Conservation (phyloP, 1,140 invertebrate species). For the Anastrepha ludens region DNA sequence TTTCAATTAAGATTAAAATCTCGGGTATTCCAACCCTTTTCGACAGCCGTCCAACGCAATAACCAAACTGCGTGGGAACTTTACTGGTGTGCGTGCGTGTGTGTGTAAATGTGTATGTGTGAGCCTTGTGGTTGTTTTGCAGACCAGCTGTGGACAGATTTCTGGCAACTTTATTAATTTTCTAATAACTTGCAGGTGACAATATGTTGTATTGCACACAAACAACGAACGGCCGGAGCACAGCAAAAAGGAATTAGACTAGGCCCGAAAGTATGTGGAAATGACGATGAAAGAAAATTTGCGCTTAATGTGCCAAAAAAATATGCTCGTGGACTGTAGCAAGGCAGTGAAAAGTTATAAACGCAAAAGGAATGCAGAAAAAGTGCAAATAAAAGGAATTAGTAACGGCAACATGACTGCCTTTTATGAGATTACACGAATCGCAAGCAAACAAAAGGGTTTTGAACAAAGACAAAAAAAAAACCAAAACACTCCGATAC, state of each 20-base stretch:
- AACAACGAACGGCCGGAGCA: not conserved
- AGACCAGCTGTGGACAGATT: constrained; percentile 20
- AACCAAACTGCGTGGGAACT: not conserved
- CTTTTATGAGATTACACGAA: constrained; percentile 37
- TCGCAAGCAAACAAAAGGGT: constrained; percentile 32
- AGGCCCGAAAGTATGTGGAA: not conserved
- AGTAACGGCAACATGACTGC: constrained; percentile 12
- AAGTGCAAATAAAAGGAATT: constrained; percentile 26
- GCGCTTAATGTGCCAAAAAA: constrained; percentile 16
- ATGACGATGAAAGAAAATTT: not conserved
- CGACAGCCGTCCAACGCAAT: not conserved
- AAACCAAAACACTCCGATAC: not conserved
- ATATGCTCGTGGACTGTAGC: not conserved
- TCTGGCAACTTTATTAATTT: constrained; percentile 54
- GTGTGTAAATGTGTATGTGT: not conserved
- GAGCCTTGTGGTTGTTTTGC: not conserved
- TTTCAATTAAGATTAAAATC: constrained; percentile 51
- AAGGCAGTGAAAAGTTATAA: constrained; percentile 26
- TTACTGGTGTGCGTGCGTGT: not conserved
- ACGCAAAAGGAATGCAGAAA: constrained; percentile 10
- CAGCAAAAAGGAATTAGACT: not conserved
- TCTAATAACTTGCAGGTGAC: constrained; percentile 54
- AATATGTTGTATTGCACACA: constrained; percentile 33
- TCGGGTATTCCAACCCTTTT: constrained; percentile 27
- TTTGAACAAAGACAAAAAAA: not conserved